Evolutionary conservation across 1,140 invertebrate genomes (phyloP), one percentile per base, ranked within the genome.

Genomic region (Megalopta genalis): DNA sequence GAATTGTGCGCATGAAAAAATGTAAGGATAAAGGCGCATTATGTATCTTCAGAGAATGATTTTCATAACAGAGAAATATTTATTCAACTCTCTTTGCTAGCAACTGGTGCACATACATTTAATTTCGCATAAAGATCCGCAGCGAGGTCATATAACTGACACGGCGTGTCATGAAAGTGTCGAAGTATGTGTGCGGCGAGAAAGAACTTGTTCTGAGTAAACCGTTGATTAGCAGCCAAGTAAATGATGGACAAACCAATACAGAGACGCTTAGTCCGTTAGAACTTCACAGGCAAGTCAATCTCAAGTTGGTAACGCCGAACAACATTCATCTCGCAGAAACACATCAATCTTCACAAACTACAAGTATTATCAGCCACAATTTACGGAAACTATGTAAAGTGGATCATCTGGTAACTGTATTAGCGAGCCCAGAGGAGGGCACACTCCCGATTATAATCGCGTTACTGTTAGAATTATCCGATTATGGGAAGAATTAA

Each of bases 321-420:
- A 25, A n/a, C 25, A 23, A 69, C 52, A 32, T 67, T 80, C 60
- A 49, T 54, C 60, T 39, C 42, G 21, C 5, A 16, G 21, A 32
- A 18, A 49, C 27, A 42, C 65, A 62, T 69, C 57, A 69, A 77
- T 77, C 66, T 62, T 69, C 66, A n/a, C 7, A n/a, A 62, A 49
- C 27, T 23, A 57, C 54, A n/a, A 57, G 54, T 57, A 49, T 77
- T 23, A 18, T 63, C 6, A 70, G 32, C 46, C 9, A 49, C 39
- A 71, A 77, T 71, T 77, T 32, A 39, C 59, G 27, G 63, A 77
- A 77, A 64, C 76, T 54, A 52, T 64, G 46, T 21, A 37, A 71
- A 71, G 59, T 54, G 57, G 46, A 71, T 64, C 67, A 54, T 39
- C 59, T 37, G 14, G 57, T 63, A 71, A 54, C 21, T 16, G 67